Conservation (phyloP, 2,113 vertebrate species). For the Sisor rabdophorus region DNA sequence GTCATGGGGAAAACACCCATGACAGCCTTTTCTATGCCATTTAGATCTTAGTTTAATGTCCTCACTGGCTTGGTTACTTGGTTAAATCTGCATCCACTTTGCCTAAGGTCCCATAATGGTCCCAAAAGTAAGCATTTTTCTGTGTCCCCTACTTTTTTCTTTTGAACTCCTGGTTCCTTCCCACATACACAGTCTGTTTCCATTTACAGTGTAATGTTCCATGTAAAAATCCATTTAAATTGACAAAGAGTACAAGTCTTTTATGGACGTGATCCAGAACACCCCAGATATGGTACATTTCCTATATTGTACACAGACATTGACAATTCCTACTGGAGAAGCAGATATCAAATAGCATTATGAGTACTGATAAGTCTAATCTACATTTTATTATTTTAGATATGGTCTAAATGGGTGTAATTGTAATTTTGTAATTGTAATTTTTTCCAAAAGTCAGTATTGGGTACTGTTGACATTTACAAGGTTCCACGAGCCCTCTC, state of each 20-base stretch:
- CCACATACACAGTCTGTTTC: conserved; percentile 37
- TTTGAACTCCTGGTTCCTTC: conserved; percentile 23
- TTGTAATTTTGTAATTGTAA: no score
- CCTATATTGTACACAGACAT: conserved; percentile 1
- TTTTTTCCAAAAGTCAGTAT: conserved; percentile 25
- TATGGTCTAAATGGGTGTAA: conserved; percentile 33
- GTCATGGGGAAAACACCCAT: not conserved
- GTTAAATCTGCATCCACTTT: conserved; percentile 32
- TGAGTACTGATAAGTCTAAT: conserved; percentile 24
- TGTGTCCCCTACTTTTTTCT: conserved; percentile 35
- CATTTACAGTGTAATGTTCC: conserved; percentile 49
- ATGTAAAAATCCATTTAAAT: conserved; percentile 45
- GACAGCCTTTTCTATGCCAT: not conserved
- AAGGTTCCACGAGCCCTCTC: conserved; percentile 5
- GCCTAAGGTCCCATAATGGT: conserved; percentile 19
- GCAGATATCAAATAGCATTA: not conserved
- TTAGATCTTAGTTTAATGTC: not conserved
- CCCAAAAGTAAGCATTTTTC: not conserved
- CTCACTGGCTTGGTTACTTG: not conserved
- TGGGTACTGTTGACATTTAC: conserved; percentile 8
- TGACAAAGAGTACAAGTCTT: conserved; percentile 3
- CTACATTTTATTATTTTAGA: conserved; percentile 17
- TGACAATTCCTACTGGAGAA: not conserved
- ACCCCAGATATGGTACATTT: conserved; percentile 36
- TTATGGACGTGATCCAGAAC: conserved; percentile 22